Conservation (phyloP, 2,797 vertebrate genomes). For the Eutrigla gurnardus region DNA sequence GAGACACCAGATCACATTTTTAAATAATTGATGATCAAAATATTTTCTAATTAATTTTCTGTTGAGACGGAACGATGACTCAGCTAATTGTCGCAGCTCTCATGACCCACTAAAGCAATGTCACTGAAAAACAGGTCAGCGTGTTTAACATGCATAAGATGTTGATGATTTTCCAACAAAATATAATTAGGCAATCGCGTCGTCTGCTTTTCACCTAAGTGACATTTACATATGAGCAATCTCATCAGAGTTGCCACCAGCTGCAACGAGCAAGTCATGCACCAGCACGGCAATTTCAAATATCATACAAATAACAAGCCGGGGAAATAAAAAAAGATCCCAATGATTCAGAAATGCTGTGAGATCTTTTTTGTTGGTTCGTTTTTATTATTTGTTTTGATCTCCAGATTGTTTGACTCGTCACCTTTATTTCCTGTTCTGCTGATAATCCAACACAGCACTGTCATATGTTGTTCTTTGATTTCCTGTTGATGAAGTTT, state of each 20-base stretch:
- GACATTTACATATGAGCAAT: constrained; percentile 46
- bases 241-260: constrained; percentile 19
- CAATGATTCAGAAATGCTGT: constrained; percentile 12
- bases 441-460: constrained; percentile 19
- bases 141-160: constrained; percentile 14
- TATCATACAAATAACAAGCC: background rate
- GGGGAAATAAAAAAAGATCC: background rate
- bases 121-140: constrained; percentile 1
- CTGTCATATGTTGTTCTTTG: constrained; percentile 17
- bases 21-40: background rate
- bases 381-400: background rate
- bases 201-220: constrained; percentile 16
- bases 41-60: background rate
- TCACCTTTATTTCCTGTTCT: background rate
- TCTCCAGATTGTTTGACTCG: background rate
- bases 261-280: constrained; percentile 21
- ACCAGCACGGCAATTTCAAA: constrained; percentile 31
- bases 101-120: background rate
- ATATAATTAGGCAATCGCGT: constrained; percentile 26
- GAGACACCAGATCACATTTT: too few relatives aligned
- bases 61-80: background rate
- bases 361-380: background rate
- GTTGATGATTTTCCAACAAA: constrained; percentile 20
- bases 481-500: constrained; percentile 28
- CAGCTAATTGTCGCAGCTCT: background rate